Evolutionary conservation across 2,113 vertebrate genomes (phyloP), one percentile per base, ranked within the genome.

Genomic region (Pipra filicauda): DNA sequence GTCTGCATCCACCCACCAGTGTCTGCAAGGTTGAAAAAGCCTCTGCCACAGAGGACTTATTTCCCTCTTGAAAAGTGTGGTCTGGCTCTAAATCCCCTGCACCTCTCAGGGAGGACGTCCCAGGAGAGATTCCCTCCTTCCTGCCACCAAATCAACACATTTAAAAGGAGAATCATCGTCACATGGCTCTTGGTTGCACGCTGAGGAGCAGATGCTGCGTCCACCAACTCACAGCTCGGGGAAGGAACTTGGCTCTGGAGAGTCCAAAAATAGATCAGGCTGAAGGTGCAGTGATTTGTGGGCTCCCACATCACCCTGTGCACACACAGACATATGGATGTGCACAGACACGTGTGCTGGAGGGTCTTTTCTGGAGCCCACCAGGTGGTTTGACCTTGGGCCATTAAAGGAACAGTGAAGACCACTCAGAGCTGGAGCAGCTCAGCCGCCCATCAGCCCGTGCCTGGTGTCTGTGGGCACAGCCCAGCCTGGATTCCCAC

Each of bases 121-220:
- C 37, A 37, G 92, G 44, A 79, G 66, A 61, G n/a, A 85, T 69
- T 89, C 8, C 78, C 20, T 72, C 74, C 73, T 55, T 46, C 76
- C 77, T 84, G 55, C 59, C 65, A 59, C 61, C 19, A n/a, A 79
- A 85, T 64, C 88, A 78, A 79, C 74, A 59, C 81, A 13, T 82
- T 85, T 64, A 24, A 39, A 9, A 64, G 65, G 59, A 67, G 88
- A 27, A 20, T 73, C 91, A 44, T 55, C 23, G 0, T 88, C 92
- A 91, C 48, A 6, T 27, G 92, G 76, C 69, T 92, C 15, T 18
- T 66, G 27, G 59, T 54, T 52, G 72, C 91, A 70, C 1, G 13
- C 93, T 91, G 93, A 91, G 90, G 72, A 83, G 86, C 95, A 95
- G 85, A 74, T 92, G 90, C 95, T 57, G 27, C 2, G 20, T 51